Evolutionary conservation across 2,113 vertebrate genomes (phyloP), one percentile per base, ranked within the genome.

Genomic region (Larimichthys crocea): DNA sequence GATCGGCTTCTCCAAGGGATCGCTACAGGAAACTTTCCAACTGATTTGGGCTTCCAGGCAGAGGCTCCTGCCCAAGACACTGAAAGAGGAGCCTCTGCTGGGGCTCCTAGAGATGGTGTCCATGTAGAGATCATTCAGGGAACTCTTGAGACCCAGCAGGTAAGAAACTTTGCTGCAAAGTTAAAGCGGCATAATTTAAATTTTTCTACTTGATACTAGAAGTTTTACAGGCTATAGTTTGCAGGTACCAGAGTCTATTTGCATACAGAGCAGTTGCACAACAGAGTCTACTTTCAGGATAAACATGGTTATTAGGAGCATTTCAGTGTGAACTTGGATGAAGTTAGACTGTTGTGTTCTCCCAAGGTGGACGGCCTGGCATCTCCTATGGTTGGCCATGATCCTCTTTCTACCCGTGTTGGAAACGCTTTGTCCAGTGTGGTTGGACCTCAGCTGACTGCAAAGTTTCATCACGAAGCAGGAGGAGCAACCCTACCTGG

Each of bases 311-410:
- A 10, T 16, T 2, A 44, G 22, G 3, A 56, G 24, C 2, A 19
- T 59, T 26, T 16, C 15, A 63, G 10, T 26, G 6, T 24, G 0
- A 61, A 56, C 15, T 50, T 8, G 11, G 11, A 57, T 75, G 2
- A 12, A 14, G 61, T n/a, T 42, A 5, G 0, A 2, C 53, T 22
- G 7, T 70, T 62, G 29, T 72, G 5, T 52, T 56, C 0, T 62
- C 16, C 22, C 20, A 40, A 95, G 94, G 83, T 81, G 56, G 90
- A 94, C 63, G 88, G 8, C 16, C 46, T 95, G 35, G 89, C 93
- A 3, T 89, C 74, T 31, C 93, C 93, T 2, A 90, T 95, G 86
- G 6, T 11, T 8, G 71, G 81, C 19, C 75, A 79, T 29, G 10
- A 89, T 22, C 91, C 88, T 2, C 1, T 67, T 4, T 91, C 92